Conservation (phyloP, 1,140 invertebrate genomes). For the Lutraria rhynchaena region DNA sequence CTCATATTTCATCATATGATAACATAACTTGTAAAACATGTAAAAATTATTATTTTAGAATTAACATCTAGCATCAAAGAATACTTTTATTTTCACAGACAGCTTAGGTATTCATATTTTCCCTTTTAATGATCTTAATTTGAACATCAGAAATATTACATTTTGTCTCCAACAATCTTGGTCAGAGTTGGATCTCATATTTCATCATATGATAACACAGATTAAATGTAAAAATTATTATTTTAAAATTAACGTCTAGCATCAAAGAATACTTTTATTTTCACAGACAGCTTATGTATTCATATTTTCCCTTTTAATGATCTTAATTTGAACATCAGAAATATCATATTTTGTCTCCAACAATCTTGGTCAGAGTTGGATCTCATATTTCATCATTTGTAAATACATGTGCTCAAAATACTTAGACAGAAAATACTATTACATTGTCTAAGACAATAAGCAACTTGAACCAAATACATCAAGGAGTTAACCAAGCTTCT, state of each 20-base stretch:
- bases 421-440: no score
- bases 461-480: no score
- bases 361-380: neutral
- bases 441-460: no score
- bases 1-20: conserved; percentile 31
- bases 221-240: no score
- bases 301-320: neutral
- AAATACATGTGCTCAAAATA: no score
- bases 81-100: neutral
- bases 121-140: no score
- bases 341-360: neutral
- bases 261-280: neutral
- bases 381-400: conserved; percentile 12
- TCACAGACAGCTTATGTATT: neutral
- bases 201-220: conserved; percentile 21
- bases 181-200: conserved; percentile 38
- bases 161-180: neutral
- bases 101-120: neutral
- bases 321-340: neutral
- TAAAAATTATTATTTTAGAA: no score
- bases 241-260: neutral
- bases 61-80: neutral
- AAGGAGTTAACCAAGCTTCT: no score
- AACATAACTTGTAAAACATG: no score
- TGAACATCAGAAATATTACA: conserved; percentile 9